A percentile compares a stretch with the other conserved stretches of the same genome.
phyloP scores from a whole-genome alignment of 2,888 invertebrate genomes.

The Nasonovia ribisnigri region DNA sequence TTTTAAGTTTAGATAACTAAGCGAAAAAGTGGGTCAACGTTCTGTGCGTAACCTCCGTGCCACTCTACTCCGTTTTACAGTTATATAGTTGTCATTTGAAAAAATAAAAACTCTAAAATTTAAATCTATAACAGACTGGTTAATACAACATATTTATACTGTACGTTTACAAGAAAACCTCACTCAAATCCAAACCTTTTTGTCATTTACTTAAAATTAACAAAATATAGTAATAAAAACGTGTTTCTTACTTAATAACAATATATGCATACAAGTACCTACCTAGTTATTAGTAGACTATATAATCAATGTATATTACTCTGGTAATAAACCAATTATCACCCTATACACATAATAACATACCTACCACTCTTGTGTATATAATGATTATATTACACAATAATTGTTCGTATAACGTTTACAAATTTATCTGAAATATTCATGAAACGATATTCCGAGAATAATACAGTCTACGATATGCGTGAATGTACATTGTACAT shows the following conservation, averaged over 20 bases:
- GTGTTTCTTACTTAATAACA: not conserved
- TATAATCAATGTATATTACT: not conserved
- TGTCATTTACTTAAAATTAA: not conserved
- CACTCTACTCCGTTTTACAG: not conserved
- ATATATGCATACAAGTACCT: not conserved
- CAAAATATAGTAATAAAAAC: not conserved
- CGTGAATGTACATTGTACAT: not conserved
- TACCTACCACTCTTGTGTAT: not conserved
- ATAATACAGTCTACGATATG: not conserved
- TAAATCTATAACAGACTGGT: not conserved
- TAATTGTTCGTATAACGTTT: not conserved
- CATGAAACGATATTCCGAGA: not conserved
- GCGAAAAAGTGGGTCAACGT: accelerated
- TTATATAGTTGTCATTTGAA: not conserved
- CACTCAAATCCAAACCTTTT: not conserved
- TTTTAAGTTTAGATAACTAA: not conserved
- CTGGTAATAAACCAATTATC: not conserved
- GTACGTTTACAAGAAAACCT: not conserved
- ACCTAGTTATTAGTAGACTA: not conserved
- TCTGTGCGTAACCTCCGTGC: not conserved
- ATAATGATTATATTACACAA: not conserved
- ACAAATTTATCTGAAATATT: not conserved
- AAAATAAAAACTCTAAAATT: not conserved
- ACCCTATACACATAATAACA: not conserved
- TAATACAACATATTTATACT: not conserved